Conservation (phyloP, 2,797 vertebrate species). For the Amniataba percoides region DNA sequence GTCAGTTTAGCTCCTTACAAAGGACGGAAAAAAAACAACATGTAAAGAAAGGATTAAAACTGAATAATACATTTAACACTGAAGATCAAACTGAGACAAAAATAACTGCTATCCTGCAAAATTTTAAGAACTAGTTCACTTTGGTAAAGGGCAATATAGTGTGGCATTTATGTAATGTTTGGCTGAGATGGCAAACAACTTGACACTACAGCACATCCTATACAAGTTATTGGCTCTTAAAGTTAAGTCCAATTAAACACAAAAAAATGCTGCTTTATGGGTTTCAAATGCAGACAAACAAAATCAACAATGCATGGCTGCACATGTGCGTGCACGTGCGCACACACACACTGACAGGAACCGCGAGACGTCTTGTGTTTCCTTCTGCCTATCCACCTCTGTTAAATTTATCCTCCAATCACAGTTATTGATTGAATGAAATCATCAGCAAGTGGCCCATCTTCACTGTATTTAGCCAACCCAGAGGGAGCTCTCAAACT, state of each 20-base stretch:
- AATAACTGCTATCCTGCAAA: not conserved
- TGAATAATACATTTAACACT: conserved; percentile 4
- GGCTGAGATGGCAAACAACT: conserved; percentile 26
- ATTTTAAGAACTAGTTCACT: conserved; percentile 17
- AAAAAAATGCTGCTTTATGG: conserved; percentile 16
- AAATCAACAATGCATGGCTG: conserved; percentile 16
- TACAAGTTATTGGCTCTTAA: conserved; percentile 42
- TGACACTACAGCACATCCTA: conserved; percentile 29
- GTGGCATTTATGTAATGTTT: conserved; percentile 31
- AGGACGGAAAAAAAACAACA: conserved; percentile 1
- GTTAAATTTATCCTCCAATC: conserved; percentile 73
- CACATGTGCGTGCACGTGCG: not conserved
- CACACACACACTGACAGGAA: conserved; percentile 11
- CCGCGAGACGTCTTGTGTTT: conserved; percentile 17
- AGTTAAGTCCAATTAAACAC: conserved; percentile 41
- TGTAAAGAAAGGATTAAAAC: not conserved
- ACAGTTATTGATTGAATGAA: conserved; percentile 84
- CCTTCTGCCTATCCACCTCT: conserved; percentile 9
- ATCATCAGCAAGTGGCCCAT: conserved; percentile 80
- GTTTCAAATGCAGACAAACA: conserved; percentile 39
- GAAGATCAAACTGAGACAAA: conserved; percentile 6
- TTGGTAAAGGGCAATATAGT: conserved; percentile 19
- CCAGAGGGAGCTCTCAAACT: conserved; percentile 83
- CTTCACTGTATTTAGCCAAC: conserved; percentile 83
- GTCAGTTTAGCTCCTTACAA: not conserved